Conservation (phyloP, 2,797 vertebrate species). For the Periparus ater region DNA sequence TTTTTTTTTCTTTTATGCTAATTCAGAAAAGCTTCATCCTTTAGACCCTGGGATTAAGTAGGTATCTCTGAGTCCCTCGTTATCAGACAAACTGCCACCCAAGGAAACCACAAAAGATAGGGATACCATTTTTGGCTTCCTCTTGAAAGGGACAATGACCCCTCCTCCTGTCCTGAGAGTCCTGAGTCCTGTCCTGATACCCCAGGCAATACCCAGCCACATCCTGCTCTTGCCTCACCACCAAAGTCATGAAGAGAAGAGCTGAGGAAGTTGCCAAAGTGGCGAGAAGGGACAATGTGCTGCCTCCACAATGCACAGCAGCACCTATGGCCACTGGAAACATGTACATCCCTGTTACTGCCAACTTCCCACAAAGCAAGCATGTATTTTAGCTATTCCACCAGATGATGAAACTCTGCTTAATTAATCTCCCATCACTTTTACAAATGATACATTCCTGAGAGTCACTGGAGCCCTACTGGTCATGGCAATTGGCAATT, state of each 20-base stretch:
- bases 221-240: neutral
- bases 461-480: neutral
- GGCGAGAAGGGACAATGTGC: accelerated
- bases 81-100: neutral
- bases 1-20: neutral
- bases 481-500: neutral
- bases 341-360: neutral
- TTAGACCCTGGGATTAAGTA: neutral
- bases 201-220: neutral
- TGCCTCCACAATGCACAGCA: accelerated
- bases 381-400: neutral
- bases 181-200: no score
- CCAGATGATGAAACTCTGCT: neutral
- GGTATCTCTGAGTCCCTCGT: neutral
- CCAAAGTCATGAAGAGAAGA: neutral
- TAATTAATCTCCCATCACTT: neutral
- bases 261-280: neutral
- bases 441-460: neutral
- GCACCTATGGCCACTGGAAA: neutral
- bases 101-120: neutral
- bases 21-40: neutral
- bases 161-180: neutral
- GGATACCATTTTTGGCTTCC: neutral
- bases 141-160: neutral
- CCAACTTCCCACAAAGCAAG: neutral